Percentiles rank a stretch among this genome's conserved stretches.
Conservation (phyloP, 2,113 vertebrate genomes). For the Riparia riparia region DNA sequence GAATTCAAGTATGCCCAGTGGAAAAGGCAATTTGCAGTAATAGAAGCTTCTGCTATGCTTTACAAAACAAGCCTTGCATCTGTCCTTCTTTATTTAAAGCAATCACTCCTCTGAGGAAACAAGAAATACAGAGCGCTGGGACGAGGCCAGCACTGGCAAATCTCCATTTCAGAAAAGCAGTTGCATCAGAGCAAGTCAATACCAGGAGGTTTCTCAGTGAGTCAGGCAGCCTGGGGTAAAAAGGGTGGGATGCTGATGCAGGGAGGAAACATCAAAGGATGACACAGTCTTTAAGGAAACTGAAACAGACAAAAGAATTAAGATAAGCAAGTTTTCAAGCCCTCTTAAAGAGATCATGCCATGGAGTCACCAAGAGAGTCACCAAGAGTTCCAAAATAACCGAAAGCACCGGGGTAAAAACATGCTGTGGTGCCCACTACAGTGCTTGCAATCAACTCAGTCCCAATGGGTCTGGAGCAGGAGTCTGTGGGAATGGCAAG, state of each 20-base stretch:
- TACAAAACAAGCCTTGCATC: slow-evolving; percentile 49
- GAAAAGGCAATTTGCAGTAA: slow-evolving; percentile 36
- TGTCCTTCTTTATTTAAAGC: slow-evolving; percentile 55
- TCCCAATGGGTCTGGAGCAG: neutral
- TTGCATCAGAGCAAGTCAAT: slow-evolving; percentile 49
- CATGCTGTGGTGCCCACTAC: neutral
- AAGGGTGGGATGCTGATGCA: slow-evolving; percentile 43
- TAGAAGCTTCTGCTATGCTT: slow-evolving; percentile 29
- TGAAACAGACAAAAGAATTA: slow-evolving; percentile 35
- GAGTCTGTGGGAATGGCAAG: neutral
- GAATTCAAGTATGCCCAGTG: slow-evolving; percentile 34
- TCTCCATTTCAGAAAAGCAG: slow-evolving; percentile 47
- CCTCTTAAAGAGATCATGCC: neutral
- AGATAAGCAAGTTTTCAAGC: slow-evolving; percentile 19
- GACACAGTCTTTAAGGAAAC: slow-evolving; percentile 21
- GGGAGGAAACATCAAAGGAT: slow-evolving; percentile 50
- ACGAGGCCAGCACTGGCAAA: neutral
- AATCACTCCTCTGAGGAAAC: slow-evolving; percentile 32
- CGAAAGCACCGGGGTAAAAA: neutral
- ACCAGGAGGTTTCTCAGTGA: slow-evolving; percentile 37
- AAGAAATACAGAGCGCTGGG: slow-evolving; percentile 28
- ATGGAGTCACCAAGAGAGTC: neutral
- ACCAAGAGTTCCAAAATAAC: neutral
- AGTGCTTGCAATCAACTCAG: neutral
- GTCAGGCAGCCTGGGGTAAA: slow-evolving; percentile 26